Conservation (phyloP, 2,888 invertebrate species). For the Stenoptilia bipunctidactyla region DNA sequence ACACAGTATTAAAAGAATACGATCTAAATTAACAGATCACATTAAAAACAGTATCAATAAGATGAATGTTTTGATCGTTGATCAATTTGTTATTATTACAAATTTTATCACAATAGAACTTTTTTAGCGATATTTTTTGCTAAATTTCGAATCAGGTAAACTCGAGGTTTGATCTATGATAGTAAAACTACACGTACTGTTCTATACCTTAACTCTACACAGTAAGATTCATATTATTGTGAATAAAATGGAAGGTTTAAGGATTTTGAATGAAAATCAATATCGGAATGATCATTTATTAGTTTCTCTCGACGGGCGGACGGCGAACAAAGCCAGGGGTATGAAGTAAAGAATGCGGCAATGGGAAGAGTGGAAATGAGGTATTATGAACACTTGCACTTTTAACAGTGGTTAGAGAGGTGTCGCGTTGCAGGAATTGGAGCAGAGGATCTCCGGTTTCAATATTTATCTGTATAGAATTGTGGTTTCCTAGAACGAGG, state of each 20-base stretch:
- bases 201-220: constrained; percentile 2
- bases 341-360: constrained; percentile 54
- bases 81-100: too few species aligned
- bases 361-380: constrained; percentile 53
- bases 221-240: too few species aligned
- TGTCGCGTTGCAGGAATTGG: constrained; percentile 26
- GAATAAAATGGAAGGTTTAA: too few species aligned
- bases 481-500: background rate
- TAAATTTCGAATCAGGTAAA: too few species aligned
- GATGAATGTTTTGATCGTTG: too few species aligned
- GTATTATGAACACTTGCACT: constrained; percentile 70
- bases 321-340: constrained; percentile 52
- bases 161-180: too few species aligned
- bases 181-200: constrained; percentile 10
- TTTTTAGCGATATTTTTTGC: too few species aligned
- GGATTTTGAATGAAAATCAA: constrained; percentile 40
- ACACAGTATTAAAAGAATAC: too few species aligned
- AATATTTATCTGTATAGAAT: background rate
- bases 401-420: constrained; percentile 45
- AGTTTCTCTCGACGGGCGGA: constrained; percentile 58
- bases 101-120: too few species aligned
- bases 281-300: constrained; percentile 68
- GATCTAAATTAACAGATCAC: too few species aligned
- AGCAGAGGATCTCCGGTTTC: constrained; percentile 28
- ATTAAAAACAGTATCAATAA: too few species aligned